Evolutionary conservation across 2,888 invertebrate genomes (phyloP), one percentile per base, ranked within the genome.

Genomic region (Itoplectis maculator): DNA sequence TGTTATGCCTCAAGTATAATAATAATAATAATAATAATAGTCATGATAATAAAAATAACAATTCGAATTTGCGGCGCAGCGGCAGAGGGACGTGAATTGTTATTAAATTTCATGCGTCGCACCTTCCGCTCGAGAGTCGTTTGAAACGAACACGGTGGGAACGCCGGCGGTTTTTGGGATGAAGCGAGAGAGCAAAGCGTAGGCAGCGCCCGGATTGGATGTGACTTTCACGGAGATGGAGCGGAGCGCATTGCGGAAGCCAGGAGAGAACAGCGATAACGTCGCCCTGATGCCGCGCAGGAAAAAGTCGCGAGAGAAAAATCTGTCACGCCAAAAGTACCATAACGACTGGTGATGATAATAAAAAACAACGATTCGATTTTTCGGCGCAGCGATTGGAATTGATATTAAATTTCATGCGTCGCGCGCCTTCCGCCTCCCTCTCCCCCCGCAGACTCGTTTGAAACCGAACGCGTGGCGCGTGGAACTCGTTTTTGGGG

Each of bases 401-500:
- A 45, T 72, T 47, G 45, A 47, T 61, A 61, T 61, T 45, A 61
- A 72, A 61, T 47, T 72, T 47, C 20, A 45, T 18, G 47, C 35
- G 61, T 59, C 42, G 18, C 35, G 35, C 20, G 40, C 15, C 3
- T 37, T 7, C 29, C 37, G 8, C n/a, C n/a, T n/a, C n/a, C n/a
- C n/a, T n/a, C n/a, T n/a, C n/a, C n/a, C n/a, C n/a, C n/a, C n/a
- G n/a, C n/a, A n/a, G 20, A 35, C 29, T 56, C 6, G 29, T 56
- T 56, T 20, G 13, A 11, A 56, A 35, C 20, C n/a, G n/a, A 56
- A 56, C 56, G 20, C 42, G 40, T n/a, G n/a, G n/a, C n/a, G 29
- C 29, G 5, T 13, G 11, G 51, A 49, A 59, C 29, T 47, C 66
- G 35, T 47, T 2, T 49, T 45, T 56, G 35, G n/a, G n/a, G 11